Conservation (phyloP, 2,113 vertebrate genomes). For the Aramus guarauna region DNA sequence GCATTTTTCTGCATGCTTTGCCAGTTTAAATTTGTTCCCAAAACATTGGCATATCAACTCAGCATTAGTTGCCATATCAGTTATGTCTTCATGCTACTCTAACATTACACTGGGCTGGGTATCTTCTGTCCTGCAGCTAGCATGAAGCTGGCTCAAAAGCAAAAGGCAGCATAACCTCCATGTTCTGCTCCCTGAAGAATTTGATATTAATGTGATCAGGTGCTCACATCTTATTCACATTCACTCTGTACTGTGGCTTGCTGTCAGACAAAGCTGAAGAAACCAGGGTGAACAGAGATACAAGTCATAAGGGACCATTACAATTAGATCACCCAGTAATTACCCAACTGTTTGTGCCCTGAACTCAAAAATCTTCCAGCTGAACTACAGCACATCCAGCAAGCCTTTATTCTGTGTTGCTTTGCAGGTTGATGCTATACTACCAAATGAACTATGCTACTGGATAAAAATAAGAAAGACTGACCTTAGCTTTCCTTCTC, state of each 20-base stretch:
- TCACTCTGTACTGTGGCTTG: neutral
- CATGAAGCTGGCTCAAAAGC: neutral
- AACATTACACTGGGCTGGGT: accelerated
- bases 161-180: neutral
- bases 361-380: neutral
- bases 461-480: neutral
- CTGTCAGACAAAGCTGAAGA: neutral
- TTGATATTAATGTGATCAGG: neutral
- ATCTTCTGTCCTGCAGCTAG: neutral
- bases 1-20: neutral
- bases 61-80: neutral
- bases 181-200: neutral
- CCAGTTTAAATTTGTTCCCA: neutral
- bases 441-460: neutral
- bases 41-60: neutral
- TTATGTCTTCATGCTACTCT: neutral
- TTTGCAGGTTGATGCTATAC: neutral
- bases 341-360: neutral
- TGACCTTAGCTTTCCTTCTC: neutral
- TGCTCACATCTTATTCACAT: neutral
- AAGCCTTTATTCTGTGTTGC: neutral
- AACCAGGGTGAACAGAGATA: neutral
- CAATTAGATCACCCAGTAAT: neutral
- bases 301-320: neutral
- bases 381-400: neutral